These are phyloP conservation scores for Bos indicus DNA, from an alignment of 2,113 vertebrate genomes.

Conservation along the genomic window DNA sequence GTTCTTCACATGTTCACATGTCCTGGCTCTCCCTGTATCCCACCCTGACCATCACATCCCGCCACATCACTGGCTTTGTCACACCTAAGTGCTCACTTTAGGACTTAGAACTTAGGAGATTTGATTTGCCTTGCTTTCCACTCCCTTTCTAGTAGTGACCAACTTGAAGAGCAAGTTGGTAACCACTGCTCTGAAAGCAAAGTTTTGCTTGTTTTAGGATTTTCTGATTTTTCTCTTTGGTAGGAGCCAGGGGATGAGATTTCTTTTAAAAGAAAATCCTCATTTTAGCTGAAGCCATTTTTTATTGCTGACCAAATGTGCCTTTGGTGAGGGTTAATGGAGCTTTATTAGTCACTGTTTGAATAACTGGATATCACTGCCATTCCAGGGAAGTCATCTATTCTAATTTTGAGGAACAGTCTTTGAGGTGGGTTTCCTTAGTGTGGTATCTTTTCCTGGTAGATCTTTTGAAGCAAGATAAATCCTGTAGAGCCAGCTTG, in stretches of 20 bases:
- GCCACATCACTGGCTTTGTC: neutral
- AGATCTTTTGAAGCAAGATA: neutral
- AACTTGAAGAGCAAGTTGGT: conserved; percentile 29
- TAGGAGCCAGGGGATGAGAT: conserved; percentile 43
- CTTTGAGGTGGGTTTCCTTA: neutral
- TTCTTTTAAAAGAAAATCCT: conserved; percentile 57
- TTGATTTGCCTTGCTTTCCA: conserved; percentile 15
- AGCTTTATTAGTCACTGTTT: conserved; percentile 23
- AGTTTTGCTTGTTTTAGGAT: conserved; percentile 36
- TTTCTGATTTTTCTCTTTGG: conserved; percentile 41
- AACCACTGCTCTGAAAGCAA: conserved; percentile 24
- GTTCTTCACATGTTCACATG: neutral
- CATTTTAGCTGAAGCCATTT: conserved; percentile 73
- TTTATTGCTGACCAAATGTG: conserved; percentile 76
- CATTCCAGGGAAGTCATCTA: neutral
- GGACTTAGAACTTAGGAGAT: neutral
- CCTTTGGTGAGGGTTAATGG: conserved; percentile 70
- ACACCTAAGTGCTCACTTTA: conserved; percentile 2
- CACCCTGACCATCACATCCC: neutral
- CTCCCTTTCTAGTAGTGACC: conserved; percentile 7
- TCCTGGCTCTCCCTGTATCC: neutral
- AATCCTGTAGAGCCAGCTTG: neutral
- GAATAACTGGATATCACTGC: conserved; percentile 49
- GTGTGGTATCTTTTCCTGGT: neutral
- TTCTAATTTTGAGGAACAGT: neutral